These are phyloP conservation scores for Chloropsis cyanopogon DNA, from an alignment of 2,113 vertebrate genomes.

Conservation along the genomic window DNA sequence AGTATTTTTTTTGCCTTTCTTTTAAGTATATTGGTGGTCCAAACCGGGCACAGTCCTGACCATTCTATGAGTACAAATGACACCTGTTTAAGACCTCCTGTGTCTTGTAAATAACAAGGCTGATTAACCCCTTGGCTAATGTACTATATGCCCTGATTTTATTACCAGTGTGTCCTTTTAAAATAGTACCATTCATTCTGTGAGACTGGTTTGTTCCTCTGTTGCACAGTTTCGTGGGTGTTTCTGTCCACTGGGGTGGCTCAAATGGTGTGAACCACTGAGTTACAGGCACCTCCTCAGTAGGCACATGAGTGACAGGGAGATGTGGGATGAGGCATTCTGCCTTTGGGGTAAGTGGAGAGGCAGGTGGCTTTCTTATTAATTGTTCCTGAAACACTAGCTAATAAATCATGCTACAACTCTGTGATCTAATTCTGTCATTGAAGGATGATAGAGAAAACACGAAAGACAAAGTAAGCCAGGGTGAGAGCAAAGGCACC, in stretches of 20 bases:
- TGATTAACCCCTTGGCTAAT: background rate
- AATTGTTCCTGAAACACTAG: background rate
- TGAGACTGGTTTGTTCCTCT: background rate
- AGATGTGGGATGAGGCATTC: background rate
- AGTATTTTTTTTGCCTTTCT: background rate
- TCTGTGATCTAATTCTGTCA: background rate
- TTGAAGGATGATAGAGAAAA: background rate
- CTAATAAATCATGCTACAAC: background rate
- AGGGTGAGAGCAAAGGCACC: background rate
- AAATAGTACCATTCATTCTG: background rate
- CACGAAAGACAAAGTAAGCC: background rate
- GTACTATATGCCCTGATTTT: background rate
- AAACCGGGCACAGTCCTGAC: background rate
- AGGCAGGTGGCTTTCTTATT: background rate
- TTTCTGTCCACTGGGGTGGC: background rate
- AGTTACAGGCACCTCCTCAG: background rate
- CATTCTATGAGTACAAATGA: background rate
- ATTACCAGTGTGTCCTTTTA: background rate
- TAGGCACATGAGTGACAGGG: accelerated
- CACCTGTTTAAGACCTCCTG: background rate
- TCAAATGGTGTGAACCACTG: background rate
- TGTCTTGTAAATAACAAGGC: background rate
- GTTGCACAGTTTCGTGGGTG: accelerated
- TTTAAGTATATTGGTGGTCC: background rate
- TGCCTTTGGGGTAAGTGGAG: background rate